These are phyloP conservation scores for Stichopus horrens DNA, from an alignment of 53 echinoderm and acorn worm genomes.

Conservation along the genomic window DNA sequence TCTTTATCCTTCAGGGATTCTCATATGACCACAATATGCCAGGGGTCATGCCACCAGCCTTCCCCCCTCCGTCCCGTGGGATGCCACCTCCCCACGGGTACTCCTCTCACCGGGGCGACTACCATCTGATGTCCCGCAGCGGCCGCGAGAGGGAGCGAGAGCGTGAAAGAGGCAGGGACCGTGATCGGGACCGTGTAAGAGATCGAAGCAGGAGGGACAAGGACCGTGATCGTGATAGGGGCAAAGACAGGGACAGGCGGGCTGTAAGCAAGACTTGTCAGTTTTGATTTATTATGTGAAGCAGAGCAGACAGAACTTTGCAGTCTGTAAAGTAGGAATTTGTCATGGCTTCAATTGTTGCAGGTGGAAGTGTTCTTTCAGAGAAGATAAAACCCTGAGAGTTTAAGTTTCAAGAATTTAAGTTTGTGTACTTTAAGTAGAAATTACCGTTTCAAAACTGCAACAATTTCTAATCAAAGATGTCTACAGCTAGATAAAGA, in stretches of 20 bases:
- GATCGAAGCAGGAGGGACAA: conserved; percentile 57
- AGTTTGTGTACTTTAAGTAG: no score
- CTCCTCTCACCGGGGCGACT: conserved; percentile 61
- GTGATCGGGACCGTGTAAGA: conserved; percentile 59
- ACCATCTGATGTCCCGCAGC: conserved; percentile 48
- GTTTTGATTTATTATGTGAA: no score
- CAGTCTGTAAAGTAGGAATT: no score
- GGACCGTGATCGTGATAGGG: conserved; percentile 53
- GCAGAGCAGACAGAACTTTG: no score
- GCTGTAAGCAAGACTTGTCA: conserved; percentile 37
- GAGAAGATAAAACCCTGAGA: no score
- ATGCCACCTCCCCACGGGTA: conserved; percentile 60
- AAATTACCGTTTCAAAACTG: no score
- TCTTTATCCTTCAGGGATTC: conserved; percentile 38
- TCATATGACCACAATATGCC: conserved; percentile 55
- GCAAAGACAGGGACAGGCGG: conserved; percentile 55
- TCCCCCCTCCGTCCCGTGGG: conserved; percentile 60
- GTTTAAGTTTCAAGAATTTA: no score
- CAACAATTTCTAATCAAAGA: not conserved
- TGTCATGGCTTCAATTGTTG: no score
- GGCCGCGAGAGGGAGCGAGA: conserved; percentile 65
- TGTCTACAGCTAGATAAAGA: not conserved
- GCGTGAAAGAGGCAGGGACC: conserved; percentile 64
- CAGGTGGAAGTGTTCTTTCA: no score
- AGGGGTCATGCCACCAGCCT: conserved; percentile 50